Evolutionary conservation across 2,888 invertebrate genomes (phyloP), one percentile per base, ranked within the genome.

Genomic region (Noctua pronuba): DNA sequence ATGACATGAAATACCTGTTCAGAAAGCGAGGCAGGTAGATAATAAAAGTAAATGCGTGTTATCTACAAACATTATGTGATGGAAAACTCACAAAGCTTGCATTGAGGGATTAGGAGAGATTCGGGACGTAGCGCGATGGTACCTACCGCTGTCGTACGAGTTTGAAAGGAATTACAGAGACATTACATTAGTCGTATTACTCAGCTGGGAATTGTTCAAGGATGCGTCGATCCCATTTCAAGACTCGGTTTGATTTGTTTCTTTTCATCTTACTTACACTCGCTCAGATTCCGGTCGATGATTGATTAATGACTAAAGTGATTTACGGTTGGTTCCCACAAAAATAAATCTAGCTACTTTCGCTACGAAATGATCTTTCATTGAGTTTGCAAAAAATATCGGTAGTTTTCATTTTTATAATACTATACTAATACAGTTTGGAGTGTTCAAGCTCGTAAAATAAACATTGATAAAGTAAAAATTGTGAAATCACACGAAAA

Each of bases 111-210:
- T 88, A 90, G 72, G 71, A 72, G 70, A 81, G 77, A 87, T 79
- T 85, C 28, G 73, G 68, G 58, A 73, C 55, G 35, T 18, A 31
- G 65, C 71, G 64, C 31, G 68, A 49, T 60, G 21, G 49, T 66
- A 71, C 60, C 65, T 31, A 67, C 64, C 58, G 75, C 38, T 74
- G 74, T 55, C 75, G 77, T 81, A 86, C 73, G 79, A 84, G 75
- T 84, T 83, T 74, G 71, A 79, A 77, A 75, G 84, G 87, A 88
- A 88, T 91, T 88, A 89, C 82, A 77, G 66, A 88, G 82, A 88
- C 83, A 88, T 88, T 87, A 87, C 86, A 88, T 91, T 85, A 88
- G 87, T 79, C 82, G 71, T 79, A 79, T 86, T 88, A 90, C 88
- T 84, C 88, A 83, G 70, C 78, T 83, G 73, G 79, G 84, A 83